Evolutionary conservation across 37 sponge, comb jelly and placozoan species (phyloP).

Genomic region (Corticium candelabrum): DNA sequence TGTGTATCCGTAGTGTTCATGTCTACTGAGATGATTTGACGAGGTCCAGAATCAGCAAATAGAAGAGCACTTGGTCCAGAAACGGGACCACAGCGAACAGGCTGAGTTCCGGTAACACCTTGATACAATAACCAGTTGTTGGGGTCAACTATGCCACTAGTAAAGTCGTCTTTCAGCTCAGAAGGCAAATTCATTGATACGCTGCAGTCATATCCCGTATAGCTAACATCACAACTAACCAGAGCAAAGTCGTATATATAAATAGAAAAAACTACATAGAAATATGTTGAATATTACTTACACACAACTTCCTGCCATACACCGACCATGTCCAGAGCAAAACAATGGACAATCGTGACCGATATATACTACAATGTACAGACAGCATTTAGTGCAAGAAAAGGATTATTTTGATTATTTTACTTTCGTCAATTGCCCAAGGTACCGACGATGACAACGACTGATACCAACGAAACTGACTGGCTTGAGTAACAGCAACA

Average conservation of each 20-base stretch:
- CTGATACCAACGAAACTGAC: slow-evolving; percentile 2
- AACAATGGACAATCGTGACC: not conserved
- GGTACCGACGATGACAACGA: not conserved
- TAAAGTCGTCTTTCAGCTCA: not conserved
- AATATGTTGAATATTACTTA: not conserved
- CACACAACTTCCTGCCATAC: not conserved
- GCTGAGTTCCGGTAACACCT: not conserved
- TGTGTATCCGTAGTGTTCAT: not conserved
- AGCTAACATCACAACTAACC: not conserved
- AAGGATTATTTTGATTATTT: too few relatives aligned
- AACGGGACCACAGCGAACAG: not conserved
- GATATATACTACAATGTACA: not conserved
- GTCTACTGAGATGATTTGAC: not conserved
- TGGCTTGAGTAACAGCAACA: not conserved
- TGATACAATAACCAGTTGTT: not conserved
- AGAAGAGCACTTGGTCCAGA: not conserved
- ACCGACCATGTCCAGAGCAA: not conserved
- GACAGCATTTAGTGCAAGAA: too few relatives aligned
- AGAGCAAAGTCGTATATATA: not conserved
- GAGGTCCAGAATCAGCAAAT: not conserved
- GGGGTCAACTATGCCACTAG: not conserved
- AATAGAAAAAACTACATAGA: not conserved
- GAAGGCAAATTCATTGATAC: not conserved
- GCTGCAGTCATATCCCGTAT: not conserved
- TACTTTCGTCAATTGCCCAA: slow-evolving; percentile 7